phyloP scores from a whole-genome alignment of 2,113 vertebrate species.

The human (Homo sapiens) region DNA sequence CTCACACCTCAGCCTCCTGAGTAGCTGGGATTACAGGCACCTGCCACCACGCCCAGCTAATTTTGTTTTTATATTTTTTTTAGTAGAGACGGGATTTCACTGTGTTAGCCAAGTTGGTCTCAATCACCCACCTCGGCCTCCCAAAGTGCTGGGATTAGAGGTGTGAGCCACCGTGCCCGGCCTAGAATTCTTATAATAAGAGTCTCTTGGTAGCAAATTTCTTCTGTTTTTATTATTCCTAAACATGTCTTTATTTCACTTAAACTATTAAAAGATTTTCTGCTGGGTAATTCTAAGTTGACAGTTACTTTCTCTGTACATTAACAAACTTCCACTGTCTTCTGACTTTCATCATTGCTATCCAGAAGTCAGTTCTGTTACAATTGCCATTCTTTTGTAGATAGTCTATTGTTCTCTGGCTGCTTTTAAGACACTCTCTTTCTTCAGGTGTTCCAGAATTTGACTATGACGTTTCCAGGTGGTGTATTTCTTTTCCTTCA shows the following conservation, averaged over 20 bases:
- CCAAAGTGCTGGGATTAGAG: too few relatives aligned
- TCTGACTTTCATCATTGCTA: neutral
- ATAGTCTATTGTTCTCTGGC: neutral
- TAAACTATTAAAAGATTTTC: neutral
- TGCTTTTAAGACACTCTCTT: neutral
- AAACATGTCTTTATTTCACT: neutral
- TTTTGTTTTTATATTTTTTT: too few relatives aligned
- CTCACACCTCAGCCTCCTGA: too few relatives aligned
- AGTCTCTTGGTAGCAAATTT: neutral
- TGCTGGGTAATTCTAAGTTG: neutral
- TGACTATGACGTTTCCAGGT: neutral
- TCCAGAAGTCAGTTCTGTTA: neutral
- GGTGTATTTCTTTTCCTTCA: neutral
- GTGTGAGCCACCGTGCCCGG: too few relatives aligned
- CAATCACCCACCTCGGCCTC: too few relatives aligned
- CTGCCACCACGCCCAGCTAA: fast-evolving
- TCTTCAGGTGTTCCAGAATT: neutral
- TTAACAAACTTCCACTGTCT: neutral
- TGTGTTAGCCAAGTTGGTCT: too few relatives aligned
- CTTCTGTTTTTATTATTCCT: neutral
- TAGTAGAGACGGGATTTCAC: too few relatives aligned
- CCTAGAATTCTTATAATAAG: neutral
- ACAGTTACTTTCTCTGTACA: neutral
- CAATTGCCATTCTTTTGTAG: neutral
- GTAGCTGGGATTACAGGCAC: too few relatives aligned